Percentiles rank a stretch among this genome's conserved stretches.
Conservation (phyloP, 2,888 invertebrate species). For the Geotrupes spiniger region DNA sequence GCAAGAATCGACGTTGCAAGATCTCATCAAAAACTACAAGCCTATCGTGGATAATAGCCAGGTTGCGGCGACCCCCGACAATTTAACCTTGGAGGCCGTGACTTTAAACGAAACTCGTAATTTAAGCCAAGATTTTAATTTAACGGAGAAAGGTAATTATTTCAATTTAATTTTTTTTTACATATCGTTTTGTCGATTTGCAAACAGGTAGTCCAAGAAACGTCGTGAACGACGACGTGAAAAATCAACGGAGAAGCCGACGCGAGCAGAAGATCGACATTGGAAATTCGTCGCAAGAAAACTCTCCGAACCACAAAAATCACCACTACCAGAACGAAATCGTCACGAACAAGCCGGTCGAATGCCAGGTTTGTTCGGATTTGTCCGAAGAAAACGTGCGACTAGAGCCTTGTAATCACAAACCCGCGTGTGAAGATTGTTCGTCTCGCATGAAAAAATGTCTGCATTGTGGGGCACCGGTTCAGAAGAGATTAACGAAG, state of each 20-base stretch:
- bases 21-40: constrained; percentile 54
- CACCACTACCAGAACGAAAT: constrained; percentile 42
- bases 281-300: constrained; percentile 44
- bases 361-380: constrained; percentile 73
- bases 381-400: constrained; percentile 60
- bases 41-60: constrained; percentile 45
- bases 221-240: constrained; percentile 33
- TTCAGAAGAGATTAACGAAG: constrained; percentile 56
- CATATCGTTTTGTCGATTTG: constrained; percentile 36
- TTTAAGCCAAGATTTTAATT: constrained; percentile 44
- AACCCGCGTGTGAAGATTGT: constrained; percentile 73
- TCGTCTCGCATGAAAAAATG: constrained; percentile 76
- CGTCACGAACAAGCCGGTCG: constrained; percentile 49
- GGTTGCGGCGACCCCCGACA: constrained; percentile 24
- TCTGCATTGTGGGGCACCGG: constrained; percentile 62
- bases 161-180: no score
- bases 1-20: constrained; percentile 54
- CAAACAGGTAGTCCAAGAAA: constrained; percentile 15
- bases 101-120: constrained; percentile 36
- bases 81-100: constrained; percentile 35
- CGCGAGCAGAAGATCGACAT: constrained; percentile 39
- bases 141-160: constrained; percentile 36
- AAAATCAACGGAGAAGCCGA: constrained; percentile 38
- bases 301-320: constrained; percentile 43
- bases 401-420: constrained; percentile 73